Evolutionary conservation across 2,113 vertebrate species (phyloP), one percentile per base, ranked within the genome.

Genomic region (Dasypus novemcinctus): DNA sequence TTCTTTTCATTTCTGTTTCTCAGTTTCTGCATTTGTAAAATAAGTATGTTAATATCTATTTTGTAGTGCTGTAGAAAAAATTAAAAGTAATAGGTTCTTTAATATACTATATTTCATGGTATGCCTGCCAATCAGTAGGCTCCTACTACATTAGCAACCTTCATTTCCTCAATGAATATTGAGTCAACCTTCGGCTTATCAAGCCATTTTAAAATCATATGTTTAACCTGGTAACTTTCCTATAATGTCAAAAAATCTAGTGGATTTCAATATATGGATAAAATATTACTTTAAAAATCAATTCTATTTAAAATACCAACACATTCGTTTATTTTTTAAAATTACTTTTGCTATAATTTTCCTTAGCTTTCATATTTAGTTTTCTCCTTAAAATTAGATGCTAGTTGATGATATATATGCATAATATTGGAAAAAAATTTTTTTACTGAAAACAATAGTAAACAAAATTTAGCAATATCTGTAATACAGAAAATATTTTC

Each of bases 361-460:
- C 17, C 31, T 71, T 11, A 81, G 27, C 3, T 64, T 75, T 12
- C 11, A 79, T 11, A 46, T 78, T 72, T 52, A 61, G 25, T 49
- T 66, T 93, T 31, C 13, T 18, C 21, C 7, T 54, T 71, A 54
- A 33, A 91, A 29, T 78, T 89, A 78, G 21, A 78, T 82, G 11
- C n/a, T 72, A 90, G 74, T 71, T 90, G 64, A 36, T 89, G 15
- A 54, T 12, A 68, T 15, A 59, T 23, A 75, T 68, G 36, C 27
- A 81, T 38, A 79, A 49, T 27, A 87, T 83, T 80, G 38, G 15
- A 90, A 92, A 57, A 89, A 87, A n/a, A n/a, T n/a, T n/a, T n/a
- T 61, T 95, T 82, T 31, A 14, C n/a, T 38, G 81, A 49, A 84
- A 7, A 63, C 2, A 63, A 2, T 31, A 41, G 5, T 84, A 76